These are phyloP conservation scores for Drosophila insularis DNA, from an alignment of 1,140 invertebrate species.

Conservation along the genomic window DNA sequence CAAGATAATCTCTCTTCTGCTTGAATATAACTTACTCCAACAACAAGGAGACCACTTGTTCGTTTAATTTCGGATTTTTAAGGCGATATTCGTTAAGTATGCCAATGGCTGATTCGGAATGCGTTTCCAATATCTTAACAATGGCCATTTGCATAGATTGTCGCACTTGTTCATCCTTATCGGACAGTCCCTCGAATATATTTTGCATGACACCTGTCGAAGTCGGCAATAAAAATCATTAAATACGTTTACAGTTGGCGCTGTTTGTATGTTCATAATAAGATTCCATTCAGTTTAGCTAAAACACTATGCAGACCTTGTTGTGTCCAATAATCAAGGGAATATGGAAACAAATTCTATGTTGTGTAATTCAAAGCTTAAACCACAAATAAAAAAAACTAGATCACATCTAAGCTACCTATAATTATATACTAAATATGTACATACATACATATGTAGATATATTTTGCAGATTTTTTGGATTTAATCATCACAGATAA, in stretches of 20 bases:
- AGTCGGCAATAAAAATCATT: too few relatives aligned
- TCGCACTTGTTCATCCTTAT: conserved; percentile 85
- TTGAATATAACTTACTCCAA: conserved; percentile 83
- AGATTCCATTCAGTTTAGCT: neutral
- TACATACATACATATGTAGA: too few relatives aligned
- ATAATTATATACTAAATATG: too few relatives aligned
- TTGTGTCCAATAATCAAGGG: too few relatives aligned
- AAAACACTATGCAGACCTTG: neutral
- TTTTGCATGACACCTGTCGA: conserved; percentile 84
- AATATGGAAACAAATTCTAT: too few relatives aligned
- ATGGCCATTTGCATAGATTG: conserved; percentile 84
- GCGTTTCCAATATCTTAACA: conserved; percentile 84
- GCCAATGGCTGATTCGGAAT: conserved; percentile 84
- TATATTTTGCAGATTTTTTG: too few relatives aligned
- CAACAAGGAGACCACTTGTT: conserved; percentile 85
- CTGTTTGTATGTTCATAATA: too few relatives aligned
- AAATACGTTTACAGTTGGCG: too few relatives aligned
- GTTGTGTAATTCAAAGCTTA: too few relatives aligned
- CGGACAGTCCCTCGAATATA: conserved; percentile 84
- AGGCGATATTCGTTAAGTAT: conserved; percentile 76
- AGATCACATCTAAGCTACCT: too few relatives aligned
- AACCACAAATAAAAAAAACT: too few relatives aligned
- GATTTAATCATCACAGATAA: too few relatives aligned
- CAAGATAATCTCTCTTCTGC: neutral
- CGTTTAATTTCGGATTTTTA: conserved; percentile 74